Evolutionary conservation across 2,113 vertebrate genomes (phyloP).

Genomic region (Atrichornis clamosus): DNA sequence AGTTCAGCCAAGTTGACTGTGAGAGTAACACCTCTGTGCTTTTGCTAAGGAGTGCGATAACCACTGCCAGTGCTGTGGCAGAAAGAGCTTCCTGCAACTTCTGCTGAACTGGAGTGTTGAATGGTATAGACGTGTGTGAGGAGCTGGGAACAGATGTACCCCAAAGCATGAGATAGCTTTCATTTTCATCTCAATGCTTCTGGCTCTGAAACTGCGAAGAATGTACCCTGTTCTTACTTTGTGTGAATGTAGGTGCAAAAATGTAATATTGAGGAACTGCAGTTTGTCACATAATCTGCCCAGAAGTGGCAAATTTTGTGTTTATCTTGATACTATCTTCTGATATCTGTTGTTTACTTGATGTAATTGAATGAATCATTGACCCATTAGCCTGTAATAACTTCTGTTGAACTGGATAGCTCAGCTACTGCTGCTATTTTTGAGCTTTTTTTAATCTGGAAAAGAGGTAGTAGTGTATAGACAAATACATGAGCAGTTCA

Average conservation of each 20-base stretch:
- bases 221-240: not conserved
- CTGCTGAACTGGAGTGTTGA: not conserved
- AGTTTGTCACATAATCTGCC: not conserved
- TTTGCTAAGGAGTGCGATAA: not conserved
- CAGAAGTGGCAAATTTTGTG: not conserved
- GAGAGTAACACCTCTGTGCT: not conserved
- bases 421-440: not conserved
- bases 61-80: not conserved
- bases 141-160: not conserved
- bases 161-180: not conserved
- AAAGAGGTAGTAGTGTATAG: not conserved
- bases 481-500: not conserved
- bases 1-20: not conserved
- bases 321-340: not conserved
- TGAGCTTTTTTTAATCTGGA: not conserved
- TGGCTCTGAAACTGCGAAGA: not conserved
- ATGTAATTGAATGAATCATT: not conserved
- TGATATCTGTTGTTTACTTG: not conserved
- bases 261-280: not conserved
- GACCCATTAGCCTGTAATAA: not conserved
- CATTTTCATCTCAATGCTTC: not conserved
- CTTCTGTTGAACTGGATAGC: not conserved
- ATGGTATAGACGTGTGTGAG: not conserved
- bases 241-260: accelerated
- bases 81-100: not conserved